Evolutionary conservation across 2,797 vertebrate species (phyloP).

Genomic region (Hoplostethus atlanticus): DNA sequence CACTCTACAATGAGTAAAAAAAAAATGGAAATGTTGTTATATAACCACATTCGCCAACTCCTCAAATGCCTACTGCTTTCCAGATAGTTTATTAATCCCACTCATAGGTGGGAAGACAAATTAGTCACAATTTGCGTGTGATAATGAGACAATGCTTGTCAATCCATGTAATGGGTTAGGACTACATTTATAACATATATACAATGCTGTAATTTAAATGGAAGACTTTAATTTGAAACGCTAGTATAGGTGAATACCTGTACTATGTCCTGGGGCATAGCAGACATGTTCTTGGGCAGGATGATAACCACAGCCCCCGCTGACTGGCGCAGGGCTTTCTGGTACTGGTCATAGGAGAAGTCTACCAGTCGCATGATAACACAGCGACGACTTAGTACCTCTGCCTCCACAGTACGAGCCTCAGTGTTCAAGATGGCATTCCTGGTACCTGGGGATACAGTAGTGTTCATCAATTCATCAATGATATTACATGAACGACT

Average conservation of each 20-base stretch:
- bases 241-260: slow-evolving; percentile 80
- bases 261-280: slow-evolving; percentile 95
- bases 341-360: slow-evolving; percentile 96
- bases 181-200: background rate
- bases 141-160: background rate
- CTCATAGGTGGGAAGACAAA: slow-evolving; percentile 6
- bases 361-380: slow-evolving; percentile 96
- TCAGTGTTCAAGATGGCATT: slow-evolving; percentile 97
- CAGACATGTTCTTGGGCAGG: slow-evolving; percentile 93
- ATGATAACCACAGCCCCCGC: slow-evolving; percentile 97
- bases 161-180: slow-evolving; percentile 2
- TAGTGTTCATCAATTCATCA: slow-evolving; percentile 1
- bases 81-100: slow-evolving; percentile 10
- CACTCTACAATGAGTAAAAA: background rate
- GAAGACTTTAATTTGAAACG: background rate
- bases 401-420: slow-evolving; percentile 94
- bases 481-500: background rate
- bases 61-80: slow-evolving; percentile 18
- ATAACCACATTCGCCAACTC: slow-evolving; percentile 24
- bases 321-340: slow-evolving; percentile 95
- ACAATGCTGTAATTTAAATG: too few species aligned
- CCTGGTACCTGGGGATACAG: slow-evolving; percentile 87
- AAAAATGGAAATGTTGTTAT: slow-evolving; percentile 8
- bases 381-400: slow-evolving; percentile 96
- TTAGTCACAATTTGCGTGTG: slow-evolving; percentile 18